These are phyloP conservation scores for Hylomyscus alleni DNA, from an alignment of 2,797 vertebrate genomes.

Conservation along the genomic window DNA sequence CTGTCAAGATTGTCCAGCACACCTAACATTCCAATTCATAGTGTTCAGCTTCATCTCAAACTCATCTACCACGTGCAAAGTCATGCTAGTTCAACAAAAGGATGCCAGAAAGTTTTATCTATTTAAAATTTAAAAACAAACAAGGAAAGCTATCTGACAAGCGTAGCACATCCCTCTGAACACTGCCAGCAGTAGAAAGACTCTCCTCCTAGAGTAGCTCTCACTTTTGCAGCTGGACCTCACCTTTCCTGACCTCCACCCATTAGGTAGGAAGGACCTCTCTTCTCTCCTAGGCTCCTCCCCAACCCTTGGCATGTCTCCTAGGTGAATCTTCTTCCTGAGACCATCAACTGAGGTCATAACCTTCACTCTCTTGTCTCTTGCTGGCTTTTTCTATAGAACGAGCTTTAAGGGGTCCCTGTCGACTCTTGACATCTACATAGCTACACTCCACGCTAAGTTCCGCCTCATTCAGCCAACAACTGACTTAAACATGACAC, in stretches of 20 bases:
- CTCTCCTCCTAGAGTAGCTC: background rate
- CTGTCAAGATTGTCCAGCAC: background rate
- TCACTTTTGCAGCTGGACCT: background rate
- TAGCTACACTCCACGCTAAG: background rate
- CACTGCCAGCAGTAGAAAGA: background rate
- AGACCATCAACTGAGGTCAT: background rate
- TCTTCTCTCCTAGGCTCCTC: background rate
- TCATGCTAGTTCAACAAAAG: constrained; percentile 23
- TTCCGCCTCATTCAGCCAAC: background rate
- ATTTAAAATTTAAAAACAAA: background rate
- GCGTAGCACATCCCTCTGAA: background rate
- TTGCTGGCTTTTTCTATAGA: background rate
- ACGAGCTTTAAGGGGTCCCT: background rate
- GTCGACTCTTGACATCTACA: background rate
- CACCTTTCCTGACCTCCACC: background rate
- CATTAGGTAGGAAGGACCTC: background rate
- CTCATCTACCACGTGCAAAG: background rate
- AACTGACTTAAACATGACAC: background rate
- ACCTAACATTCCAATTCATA: background rate
- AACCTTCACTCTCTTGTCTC: background rate
- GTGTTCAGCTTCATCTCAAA: constrained; percentile 6
- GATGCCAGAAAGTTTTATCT: background rate
- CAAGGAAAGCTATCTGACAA: background rate
- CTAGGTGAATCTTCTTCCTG: background rate
- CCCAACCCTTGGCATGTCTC: background rate